phyloP scores from a whole-genome alignment of 2,888 invertebrate genomes.

The Plebejus melissa region DNA sequence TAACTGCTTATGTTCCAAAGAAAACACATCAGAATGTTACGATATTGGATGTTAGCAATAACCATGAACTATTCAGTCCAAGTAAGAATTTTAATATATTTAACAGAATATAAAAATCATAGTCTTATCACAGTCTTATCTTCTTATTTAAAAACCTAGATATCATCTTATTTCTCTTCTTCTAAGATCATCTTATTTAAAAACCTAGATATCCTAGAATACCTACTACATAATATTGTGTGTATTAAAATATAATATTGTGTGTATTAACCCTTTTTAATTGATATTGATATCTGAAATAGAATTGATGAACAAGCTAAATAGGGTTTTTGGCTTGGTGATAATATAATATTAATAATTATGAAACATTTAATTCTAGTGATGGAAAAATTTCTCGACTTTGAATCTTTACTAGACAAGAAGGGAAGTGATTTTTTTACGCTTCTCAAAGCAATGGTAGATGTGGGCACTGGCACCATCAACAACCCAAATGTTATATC shows the following conservation, averaged over 20 bases:
- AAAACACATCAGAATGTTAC: conserved; percentile 9
- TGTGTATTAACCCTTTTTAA: too few relatives aligned
- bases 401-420: not conserved
- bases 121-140: too few relatives aligned
- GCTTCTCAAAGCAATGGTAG: not conserved
- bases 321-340: not conserved
- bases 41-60: not conserved
- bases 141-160: too few relatives aligned
- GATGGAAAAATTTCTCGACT: not conserved
- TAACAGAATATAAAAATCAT: not conserved
- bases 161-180: too few relatives aligned
- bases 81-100: not conserved
- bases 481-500: not conserved
- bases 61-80: not conserved
- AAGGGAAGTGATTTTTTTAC: not conserved
- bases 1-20: conserved; percentile 1
- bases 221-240: too few relatives aligned
- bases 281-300: too few relatives aligned
- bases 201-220: too few relatives aligned
- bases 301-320: not conserved
- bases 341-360: not conserved
- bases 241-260: too few relatives aligned
- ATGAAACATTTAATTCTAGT: not conserved
- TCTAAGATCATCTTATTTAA: too few relatives aligned
- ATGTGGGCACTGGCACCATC: not conserved